phyloP scores from a whole-genome alignment of 2,113 vertebrate species.

The Zootoca vivipara region DNA sequence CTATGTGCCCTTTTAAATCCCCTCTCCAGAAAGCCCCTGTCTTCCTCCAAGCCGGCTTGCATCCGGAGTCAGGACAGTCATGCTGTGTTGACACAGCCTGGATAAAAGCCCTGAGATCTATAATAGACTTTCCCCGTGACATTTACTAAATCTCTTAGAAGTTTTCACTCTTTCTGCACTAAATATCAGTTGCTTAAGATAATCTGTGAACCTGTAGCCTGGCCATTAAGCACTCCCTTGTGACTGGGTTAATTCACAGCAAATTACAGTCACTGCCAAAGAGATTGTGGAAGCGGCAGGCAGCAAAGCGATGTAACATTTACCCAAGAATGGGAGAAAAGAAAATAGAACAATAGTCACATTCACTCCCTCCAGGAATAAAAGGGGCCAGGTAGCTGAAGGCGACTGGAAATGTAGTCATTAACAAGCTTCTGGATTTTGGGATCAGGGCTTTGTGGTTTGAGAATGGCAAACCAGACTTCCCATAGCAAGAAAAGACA shows the following conservation, averaged over 20 bases:
- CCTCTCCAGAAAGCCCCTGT: neutral
- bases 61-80: slow-evolving; percentile 20
- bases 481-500: neutral
- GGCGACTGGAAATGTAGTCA: neutral
- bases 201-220: slow-evolving; percentile 64
- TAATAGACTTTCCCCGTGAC: slow-evolving; percentile 64
- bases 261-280: slow-evolving; percentile 73
- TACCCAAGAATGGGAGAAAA: slow-evolving; percentile 34
- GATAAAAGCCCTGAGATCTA: slow-evolving; percentile 25
- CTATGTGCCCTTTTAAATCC: slow-evolving; percentile 31
- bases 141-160: slow-evolving; percentile 66
- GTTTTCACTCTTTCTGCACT: slow-evolving; percentile 65
- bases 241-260: slow-evolving; percentile 72
- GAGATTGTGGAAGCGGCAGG: slow-evolving; percentile 60
- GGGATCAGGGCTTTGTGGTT: neutral
- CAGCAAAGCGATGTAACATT: slow-evolving; percentile 58
- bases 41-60: slow-evolving; percentile 13
- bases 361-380: slow-evolving; percentile 25
- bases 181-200: slow-evolving; percentile 72
- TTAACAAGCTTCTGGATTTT: slow-evolving; percentile 38
- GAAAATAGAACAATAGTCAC: slow-evolving; percentile 64
- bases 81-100: slow-evolving; percentile 4
- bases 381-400: slow-evolving; percentile 23
- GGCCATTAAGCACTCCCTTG: slow-evolving; percentile 71
- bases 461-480: slow-evolving; percentile 13